Evolutionary conservation across 2,888 invertebrate genomes (phyloP), one percentile per base, ranked within the genome.

Genomic region (Toxonevra muliebris): DNA sequence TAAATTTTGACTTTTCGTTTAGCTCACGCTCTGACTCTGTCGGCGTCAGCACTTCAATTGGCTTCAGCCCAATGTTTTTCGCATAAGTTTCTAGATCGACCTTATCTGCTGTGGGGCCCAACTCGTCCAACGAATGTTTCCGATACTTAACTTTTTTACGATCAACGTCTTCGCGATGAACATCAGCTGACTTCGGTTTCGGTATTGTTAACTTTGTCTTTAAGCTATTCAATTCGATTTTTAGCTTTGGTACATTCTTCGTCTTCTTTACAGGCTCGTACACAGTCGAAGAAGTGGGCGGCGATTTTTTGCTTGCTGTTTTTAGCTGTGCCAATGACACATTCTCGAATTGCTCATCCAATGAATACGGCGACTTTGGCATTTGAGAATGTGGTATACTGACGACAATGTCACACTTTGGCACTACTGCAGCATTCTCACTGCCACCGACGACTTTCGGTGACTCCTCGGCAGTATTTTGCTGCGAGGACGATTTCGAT

Each of bases 81-180:
- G 81, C 85, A 71, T 85, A 85, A 0, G 85, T 85, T 54, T 80
- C 82, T 69, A 85, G 70, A 66, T 85, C 85, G 2, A 84, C 73
- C 55, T 79, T 73, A 54, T 76, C 76, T 30, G 73, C 55, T 17
- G 64, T 62, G 2, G 77, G 66, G 13, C 75, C 72, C 1, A 69
- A 69, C 3, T 80, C 80, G n/a, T 79, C 79, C 15, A 76, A 65
- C 19, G 79, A 79, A 19, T 76, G 74, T 42, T 81, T 81, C 10
- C 80, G 73, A 13, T 72, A 66, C 68, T 79, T 79, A 7, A 73
- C 61, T 43, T 75, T 76, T 8, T 48, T 61, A 2, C 30, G 48
- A 17, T 62, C 60, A 15, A 65, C 40, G 5, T 54, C 63, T 63
- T 81, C 81, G 1, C 79, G 69, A 0, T 79, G 72, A 0, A 79